Evolutionary conservation across 2,113 vertebrate genomes (phyloP).

Genomic region (Hiodon tergisus): DNA sequence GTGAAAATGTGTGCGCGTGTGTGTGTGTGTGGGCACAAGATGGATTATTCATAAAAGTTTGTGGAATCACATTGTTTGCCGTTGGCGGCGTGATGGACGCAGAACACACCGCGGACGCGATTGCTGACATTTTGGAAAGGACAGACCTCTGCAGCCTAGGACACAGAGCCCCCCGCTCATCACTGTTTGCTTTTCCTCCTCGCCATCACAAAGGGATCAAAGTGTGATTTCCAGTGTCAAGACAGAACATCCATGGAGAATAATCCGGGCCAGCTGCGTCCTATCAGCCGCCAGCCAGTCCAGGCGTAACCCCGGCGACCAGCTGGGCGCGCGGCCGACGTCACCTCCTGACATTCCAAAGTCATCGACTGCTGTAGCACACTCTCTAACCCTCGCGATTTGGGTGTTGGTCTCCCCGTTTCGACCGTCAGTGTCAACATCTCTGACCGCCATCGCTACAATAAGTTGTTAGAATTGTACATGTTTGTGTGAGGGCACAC

Average conservation of each 20-base stretch:
- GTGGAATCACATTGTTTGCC: not conserved
- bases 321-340: conserved; percentile 22
- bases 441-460: not conserved
- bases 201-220: conserved; percentile 36
- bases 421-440: not conserved
- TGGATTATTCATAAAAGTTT: conserved; percentile 13
- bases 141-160: not conserved
- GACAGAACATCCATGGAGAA: conserved; percentile 26
- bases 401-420: not conserved
- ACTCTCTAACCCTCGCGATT: not conserved
- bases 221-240: conserved; percentile 35
- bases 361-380: not conserved
- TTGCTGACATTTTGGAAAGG: conserved; percentile 20
- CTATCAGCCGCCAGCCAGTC: conserved; percentile 38
- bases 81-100: not conserved
- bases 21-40: too few relatives aligned
- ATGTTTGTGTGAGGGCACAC: too few relatives aligned
- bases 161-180: not conserved
- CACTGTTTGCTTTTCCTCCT: conserved; percentile 31
- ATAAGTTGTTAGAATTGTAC: too few relatives aligned
- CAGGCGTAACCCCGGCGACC: conserved; percentile 12
- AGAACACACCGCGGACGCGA: not conserved
- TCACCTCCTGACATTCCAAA: not conserved
- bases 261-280: conserved; percentile 35
- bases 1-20: too few relatives aligned